These are phyloP conservation scores for Galaxias olidus DNA, from an alignment of 2,797 vertebrate genomes.

Conservation along the genomic window DNA sequence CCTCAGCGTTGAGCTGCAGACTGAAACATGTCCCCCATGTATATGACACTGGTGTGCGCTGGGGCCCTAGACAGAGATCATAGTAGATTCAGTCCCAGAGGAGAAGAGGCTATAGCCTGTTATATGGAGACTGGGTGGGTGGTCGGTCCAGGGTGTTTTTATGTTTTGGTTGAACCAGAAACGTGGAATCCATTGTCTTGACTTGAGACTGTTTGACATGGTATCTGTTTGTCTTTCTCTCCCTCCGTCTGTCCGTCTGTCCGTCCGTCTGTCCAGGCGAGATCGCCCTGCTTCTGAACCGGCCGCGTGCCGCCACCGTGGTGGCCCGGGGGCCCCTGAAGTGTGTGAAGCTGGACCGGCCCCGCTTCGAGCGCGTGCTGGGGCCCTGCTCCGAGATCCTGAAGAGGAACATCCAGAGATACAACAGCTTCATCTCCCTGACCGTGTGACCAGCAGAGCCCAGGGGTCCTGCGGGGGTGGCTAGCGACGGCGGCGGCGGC, in stretches of 20 bases:
- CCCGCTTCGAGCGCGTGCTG: conserved; percentile 93
- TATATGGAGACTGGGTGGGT: no score
- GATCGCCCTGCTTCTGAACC: conserved; percentile 90
- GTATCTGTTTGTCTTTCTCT: conserved; percentile 1
- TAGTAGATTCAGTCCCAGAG: no score
- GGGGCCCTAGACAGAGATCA: no score
- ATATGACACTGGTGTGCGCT: neutral
- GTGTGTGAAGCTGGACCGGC: conserved; percentile 94
- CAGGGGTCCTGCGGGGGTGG: conserved; percentile 36
- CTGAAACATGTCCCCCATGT: neutral
- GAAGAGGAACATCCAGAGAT: conserved; percentile 96
- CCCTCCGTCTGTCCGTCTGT: neutral
- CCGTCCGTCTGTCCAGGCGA: conserved; percentile 75
- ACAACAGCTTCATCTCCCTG: conserved; percentile 98
- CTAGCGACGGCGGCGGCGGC: conserved; percentile 40
- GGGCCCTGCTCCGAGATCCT: conserved; percentile 97
- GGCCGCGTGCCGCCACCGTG: conserved; percentile 90
- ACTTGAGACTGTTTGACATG: no score
- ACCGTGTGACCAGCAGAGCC: conserved; percentile 78
- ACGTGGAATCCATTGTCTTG: no score
- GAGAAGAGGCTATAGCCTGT: no score
- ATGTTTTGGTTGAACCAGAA: no score
- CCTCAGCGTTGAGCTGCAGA: no score
- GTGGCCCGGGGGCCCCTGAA: conserved; percentile 92
- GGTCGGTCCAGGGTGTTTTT: no score